Evolutionary conservation across 2,888 invertebrate genomes (phyloP).

Genomic region (Hydroisotoma schaefferi): DNA sequence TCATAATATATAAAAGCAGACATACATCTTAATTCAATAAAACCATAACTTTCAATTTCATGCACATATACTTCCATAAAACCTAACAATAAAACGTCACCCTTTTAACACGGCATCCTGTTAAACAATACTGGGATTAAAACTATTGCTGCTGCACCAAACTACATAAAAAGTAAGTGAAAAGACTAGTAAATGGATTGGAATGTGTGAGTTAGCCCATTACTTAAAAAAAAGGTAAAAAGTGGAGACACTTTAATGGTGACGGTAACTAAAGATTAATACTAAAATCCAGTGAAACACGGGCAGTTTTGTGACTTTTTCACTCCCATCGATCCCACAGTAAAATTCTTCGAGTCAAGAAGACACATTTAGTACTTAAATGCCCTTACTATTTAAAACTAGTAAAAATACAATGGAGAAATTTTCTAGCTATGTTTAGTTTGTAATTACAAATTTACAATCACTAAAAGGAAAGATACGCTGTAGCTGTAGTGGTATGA

Average conservation of each 20-base stretch:
- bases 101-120: too few species aligned
- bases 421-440: too few species aligned
- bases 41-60: background rate
- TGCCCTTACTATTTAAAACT: background rate
- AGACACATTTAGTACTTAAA: background rate
- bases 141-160: constrained; percentile 1
- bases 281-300: background rate
- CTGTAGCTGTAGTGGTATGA: background rate
- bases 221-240: background rate
- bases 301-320: background rate
- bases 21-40: background rate
- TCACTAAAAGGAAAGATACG: too few species aligned
- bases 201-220: background rate
- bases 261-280: constrained; percentile 1
- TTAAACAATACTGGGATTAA: too few species aligned
- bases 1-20: background rate
- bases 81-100: background rate
- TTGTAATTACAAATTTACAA: too few species aligned
- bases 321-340: background rate
- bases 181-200: constrained; percentile 2
- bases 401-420: background rate
- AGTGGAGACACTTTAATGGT: background rate
- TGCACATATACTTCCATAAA: background rate
- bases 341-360: constrained; percentile 1
- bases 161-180: background rate